Conservation (phyloP, 2,888 invertebrate genomes). For the Drosophila falleni region DNA sequence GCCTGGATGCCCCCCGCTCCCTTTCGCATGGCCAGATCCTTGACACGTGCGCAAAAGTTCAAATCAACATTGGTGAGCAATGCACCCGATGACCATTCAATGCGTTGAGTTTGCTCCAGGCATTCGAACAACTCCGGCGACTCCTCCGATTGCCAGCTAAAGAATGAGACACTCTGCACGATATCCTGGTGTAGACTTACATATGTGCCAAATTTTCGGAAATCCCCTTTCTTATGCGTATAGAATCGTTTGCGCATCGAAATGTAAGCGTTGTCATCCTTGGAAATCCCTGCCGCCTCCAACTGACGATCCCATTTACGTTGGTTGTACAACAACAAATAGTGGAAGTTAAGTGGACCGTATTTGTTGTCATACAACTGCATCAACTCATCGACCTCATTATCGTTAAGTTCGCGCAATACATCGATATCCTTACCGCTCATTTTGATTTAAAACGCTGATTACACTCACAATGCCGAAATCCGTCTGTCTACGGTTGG, state of each 20-base stretch:
- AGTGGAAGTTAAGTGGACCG: constrained; percentile 74
- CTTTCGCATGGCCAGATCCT: constrained; percentile 50
- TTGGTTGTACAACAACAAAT: constrained; percentile 80
- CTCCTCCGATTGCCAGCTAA: constrained; percentile 70
- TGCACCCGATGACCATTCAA: constrained; percentile 76
- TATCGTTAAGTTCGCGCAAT: constrained; percentile 69
- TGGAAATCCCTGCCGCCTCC: constrained; percentile 27
- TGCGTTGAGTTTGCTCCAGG: constrained; percentile 68
- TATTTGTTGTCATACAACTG: constrained; percentile 70
- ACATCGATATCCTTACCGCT: constrained; percentile 72
- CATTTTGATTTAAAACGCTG: constrained; percentile 42
- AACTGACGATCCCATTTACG: constrained; percentile 79
- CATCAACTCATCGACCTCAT: constrained; percentile 74
- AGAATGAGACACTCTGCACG: constrained; percentile 80
- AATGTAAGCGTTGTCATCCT: constrained; percentile 32
- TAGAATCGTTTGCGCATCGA: constrained; percentile 77
- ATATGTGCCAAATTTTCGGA: constrained; percentile 77
- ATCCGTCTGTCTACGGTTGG: constrained; percentile 25
- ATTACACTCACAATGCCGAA: constrained; percentile 16
- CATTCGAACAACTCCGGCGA: constrained; percentile 71
- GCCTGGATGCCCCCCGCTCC: constrained; percentile 61
- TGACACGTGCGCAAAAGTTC: constrained; percentile 55
- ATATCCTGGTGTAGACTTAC: constrained; percentile 79
- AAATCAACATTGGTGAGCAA: constrained; percentile 77
- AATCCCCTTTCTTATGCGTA: constrained; percentile 71